phyloP scores from a whole-genome alignment of 2,797 vertebrate genomes.

The Sebastes hubbsi region DNA sequence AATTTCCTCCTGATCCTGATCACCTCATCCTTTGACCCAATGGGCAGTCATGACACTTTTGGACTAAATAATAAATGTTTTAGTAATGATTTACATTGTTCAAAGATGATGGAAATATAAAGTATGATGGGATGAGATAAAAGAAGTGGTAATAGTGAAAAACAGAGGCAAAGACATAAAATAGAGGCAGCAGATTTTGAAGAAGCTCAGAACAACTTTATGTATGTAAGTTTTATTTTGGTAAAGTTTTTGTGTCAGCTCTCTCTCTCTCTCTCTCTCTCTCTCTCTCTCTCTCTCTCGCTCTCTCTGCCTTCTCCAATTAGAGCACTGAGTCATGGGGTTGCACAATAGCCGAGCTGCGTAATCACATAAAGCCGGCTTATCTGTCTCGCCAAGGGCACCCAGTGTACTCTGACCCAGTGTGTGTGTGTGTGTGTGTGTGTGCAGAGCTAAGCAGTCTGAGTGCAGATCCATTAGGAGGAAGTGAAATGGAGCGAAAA shows the following conservation, averaged over 20 bases:
- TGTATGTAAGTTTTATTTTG: background rate
- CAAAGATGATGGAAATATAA: background rate
- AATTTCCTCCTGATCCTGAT: background rate
- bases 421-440: background rate
- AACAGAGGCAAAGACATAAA: background rate
- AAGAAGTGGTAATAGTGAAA: background rate
- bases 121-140: background rate
- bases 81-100: background rate
- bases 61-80: background rate
- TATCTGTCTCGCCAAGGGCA: constrained; percentile 84
- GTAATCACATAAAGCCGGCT: constrained; percentile 76
- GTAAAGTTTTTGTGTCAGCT: background rate
- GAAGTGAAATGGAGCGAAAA: constrained; percentile 27
- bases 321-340: constrained; percentile 75
- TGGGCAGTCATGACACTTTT: background rate
- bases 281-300: background rate
- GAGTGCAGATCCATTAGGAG: constrained; percentile 35
- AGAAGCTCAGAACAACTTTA: background rate
- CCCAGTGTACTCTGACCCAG: constrained; percentile 69
- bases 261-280: background rate
- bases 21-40: background rate
- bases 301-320: constrained; percentile 29
- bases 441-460: constrained; percentile 28
- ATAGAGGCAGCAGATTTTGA: background rate
- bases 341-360: constrained; percentile 70